Percentiles rank a stretch among this genome's conserved stretches.
Conservation (phyloP, 2,888 invertebrate species). For the Dicyrtomina minuta region DNA sequence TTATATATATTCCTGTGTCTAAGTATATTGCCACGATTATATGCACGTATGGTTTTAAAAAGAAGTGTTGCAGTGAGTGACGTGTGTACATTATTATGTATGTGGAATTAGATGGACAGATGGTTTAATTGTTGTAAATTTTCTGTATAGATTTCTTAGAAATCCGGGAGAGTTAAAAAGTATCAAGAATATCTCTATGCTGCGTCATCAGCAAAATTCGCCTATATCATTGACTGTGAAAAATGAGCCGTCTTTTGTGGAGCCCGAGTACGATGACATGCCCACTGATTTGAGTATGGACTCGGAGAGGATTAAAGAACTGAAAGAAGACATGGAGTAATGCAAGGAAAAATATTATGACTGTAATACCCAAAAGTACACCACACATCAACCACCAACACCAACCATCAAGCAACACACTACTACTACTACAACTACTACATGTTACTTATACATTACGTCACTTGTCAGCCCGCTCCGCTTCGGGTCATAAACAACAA, state of each 20-base stretch:
- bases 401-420: no score
- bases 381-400: no score
- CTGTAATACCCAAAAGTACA: constrained; percentile 30
- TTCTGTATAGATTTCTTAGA: constrained; percentile 73
- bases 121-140: background rate
- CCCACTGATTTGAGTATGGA: constrained; percentile 71
- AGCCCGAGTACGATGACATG: constrained; percentile 63
- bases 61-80: no score
- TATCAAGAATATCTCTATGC: constrained; percentile 86
- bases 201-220: constrained; percentile 71
- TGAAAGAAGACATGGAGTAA: constrained; percentile 44
- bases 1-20: background rate
- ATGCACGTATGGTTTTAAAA: no score
- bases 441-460: constrained; percentile 17
- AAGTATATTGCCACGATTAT: background rate
- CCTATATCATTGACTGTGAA: constrained; percentile 51
- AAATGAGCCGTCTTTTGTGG: constrained; percentile 42
- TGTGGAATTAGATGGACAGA: no score
- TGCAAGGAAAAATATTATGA: constrained; percentile 18
- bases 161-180: constrained; percentile 91
- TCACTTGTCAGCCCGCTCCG: constrained; percentile 27
- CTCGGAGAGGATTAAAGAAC: constrained; percentile 48
- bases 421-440: no score
- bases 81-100: no score
- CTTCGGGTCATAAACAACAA: constrained; percentile 31